Base-by-base conservation (phyloP, 2,797 vertebrate genomes). In the Telmatherina bonti region DNA sequence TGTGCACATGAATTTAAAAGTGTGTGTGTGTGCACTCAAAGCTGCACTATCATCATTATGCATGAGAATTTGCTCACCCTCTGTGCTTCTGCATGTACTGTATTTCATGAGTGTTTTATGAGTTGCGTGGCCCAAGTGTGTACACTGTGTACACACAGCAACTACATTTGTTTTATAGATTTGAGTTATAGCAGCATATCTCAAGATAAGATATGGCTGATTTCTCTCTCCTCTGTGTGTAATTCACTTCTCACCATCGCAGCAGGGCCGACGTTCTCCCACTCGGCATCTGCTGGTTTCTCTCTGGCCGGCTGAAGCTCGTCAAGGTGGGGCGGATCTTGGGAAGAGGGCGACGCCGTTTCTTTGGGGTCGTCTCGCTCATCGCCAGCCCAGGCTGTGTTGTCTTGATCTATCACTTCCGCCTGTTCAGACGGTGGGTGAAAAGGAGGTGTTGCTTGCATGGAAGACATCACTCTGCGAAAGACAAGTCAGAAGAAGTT, bases 401-500 rank as follows among this genome's bases (percentile, higher is more conserved):
- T 90, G 79, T 97, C 96, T 91, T 95, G 96, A 86, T 93, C 95
- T 74, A 94, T 93, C 59, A 88, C 89, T 86, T 96, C 96, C 90
- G 95, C 96, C 79, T 96, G 96, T 94, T 97, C 96, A 66, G 95
- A 85, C 65, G 88, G 89, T 80, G 93, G 92, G 76, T 94, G 94
- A 90, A 96, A 97, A 79, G 96, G 96, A 96, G 96, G 97, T 87
- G 96, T 94, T 89, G 95, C 93, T 93, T 94, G 95, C 93, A 97
- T 96, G 95, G 96, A 97, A 96, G 97, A 97, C 97, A 98, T 98
- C 95, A 95, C 97, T 95, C 97, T 98, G 88, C 36, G 20, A 80
- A 76, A 74, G 26, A 83, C 79, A 65, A 76, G 5, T 79, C 56
- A 70, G 57, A 51, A 18, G n/a, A 27, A 2, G 18, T 68, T 67